A percentile compares a stretch with the other conserved stretches of the same genome.
Conservation (phyloP, 2,113 vertebrate genomes). For the Cephalopholis sonnerati region DNA sequence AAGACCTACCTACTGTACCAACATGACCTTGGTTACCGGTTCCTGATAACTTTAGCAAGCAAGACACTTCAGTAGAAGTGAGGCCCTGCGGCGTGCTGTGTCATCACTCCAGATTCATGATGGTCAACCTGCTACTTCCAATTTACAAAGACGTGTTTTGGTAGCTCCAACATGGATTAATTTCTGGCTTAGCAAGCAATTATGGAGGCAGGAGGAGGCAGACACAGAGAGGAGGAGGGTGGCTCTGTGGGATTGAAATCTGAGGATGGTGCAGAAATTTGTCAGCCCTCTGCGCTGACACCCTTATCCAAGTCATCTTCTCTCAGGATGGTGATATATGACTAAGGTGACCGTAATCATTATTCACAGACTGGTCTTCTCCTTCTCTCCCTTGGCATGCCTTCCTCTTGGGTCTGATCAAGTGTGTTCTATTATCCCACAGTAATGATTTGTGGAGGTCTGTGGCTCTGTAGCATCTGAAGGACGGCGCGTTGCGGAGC, state of each 20-base stretch:
- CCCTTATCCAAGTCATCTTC: slow-evolving; percentile 73
- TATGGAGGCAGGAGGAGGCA: slow-evolving; percentile 22
- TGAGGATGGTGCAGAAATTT: slow-evolving; percentile 65
- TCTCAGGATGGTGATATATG: slow-evolving; percentile 69
- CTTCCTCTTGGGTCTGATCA: slow-evolving; percentile 68
- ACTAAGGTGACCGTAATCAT: slow-evolving; percentile 80
- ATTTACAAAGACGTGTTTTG: slow-evolving; percentile 55
- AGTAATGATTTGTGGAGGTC: slow-evolving; percentile 72
- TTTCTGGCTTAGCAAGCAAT: slow-evolving; percentile 54
- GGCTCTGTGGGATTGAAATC: slow-evolving; percentile 46
- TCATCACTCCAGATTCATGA: slow-evolving; percentile 58
- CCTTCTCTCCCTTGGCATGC: slow-evolving; percentile 45
- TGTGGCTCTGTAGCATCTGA: slow-evolving; percentile 64
- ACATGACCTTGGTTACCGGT: slow-evolving; percentile 59
- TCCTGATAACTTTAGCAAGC: slow-evolving; percentile 20
- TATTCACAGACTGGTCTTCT: slow-evolving; percentile 64
- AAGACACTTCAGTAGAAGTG: background rate
- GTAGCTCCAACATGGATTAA: slow-evolving; percentile 51
- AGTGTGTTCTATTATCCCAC: slow-evolving; percentile 58
- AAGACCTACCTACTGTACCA: slow-evolving; percentile 26
- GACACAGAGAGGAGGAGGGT: background rate
- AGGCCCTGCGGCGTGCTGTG: slow-evolving; percentile 22
- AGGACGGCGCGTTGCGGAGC: slow-evolving; percentile 61
- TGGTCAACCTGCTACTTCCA: slow-evolving; percentile 33
- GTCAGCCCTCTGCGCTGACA: slow-evolving; percentile 69